A percentile compares a stretch with the other conserved stretches of the same genome.
Conservation (phyloP, 2,888 invertebrate species). For the Ormyrus rosae region DNA sequence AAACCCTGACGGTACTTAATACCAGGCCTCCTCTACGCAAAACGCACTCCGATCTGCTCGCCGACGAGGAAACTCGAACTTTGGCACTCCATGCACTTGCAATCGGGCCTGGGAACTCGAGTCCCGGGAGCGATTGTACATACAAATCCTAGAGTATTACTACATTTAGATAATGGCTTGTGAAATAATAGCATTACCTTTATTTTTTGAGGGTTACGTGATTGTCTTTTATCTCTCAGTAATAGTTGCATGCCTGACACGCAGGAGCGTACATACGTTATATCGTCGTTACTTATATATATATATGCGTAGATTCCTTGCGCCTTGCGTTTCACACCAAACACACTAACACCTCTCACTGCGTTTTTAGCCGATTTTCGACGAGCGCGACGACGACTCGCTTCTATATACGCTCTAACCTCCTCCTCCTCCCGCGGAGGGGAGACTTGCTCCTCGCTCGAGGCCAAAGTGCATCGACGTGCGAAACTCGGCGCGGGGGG, state of each 20-base stretch:
- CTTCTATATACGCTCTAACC: no score
- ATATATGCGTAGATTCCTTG: constrained; percentile 25
- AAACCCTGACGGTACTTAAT: no score
- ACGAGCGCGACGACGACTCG: no score
- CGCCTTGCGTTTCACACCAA: background rate
- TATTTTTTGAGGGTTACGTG: constrained; percentile 37
- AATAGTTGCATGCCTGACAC: constrained; percentile 49
- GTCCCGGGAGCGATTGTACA: no score
- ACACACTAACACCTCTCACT: background rate
- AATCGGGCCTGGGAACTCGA: background rate
- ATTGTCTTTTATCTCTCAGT: constrained; percentile 42
- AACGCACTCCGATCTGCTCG: constrained; percentile 35
- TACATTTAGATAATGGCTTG: constrained; percentile 52
- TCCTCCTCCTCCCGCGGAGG: no score
- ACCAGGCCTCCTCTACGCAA: no score
- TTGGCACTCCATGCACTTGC: constrained; percentile 47
- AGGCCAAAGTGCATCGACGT: no score
- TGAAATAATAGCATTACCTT: constrained; percentile 43
- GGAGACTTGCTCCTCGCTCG: no score
- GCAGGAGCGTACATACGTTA: constrained; percentile 39
- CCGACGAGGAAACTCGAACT: constrained; percentile 36
- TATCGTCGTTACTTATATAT: constrained; percentile 10
- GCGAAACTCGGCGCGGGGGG: no score
- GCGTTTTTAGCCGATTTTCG: no score
- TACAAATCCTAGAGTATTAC: background rate